These are phyloP conservation scores for Drosophila pruinosa DNA, from an alignment of 1,140 invertebrate genomes.

Conservation along the genomic window DNA sequence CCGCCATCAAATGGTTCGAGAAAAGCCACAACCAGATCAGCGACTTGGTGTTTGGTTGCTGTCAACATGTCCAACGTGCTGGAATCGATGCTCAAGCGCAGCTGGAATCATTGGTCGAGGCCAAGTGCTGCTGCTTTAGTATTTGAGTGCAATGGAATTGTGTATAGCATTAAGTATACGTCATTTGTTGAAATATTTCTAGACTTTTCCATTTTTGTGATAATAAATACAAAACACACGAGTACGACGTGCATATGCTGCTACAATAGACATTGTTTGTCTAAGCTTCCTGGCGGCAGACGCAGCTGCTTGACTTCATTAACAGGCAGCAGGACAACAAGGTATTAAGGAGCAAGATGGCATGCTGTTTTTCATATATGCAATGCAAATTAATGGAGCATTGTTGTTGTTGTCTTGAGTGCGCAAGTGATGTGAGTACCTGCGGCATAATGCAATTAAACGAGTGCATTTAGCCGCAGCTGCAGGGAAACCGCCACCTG, in stretches of 20 bases:
- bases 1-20: slow-evolving; percentile 37
- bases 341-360: slow-evolving; percentile 29
- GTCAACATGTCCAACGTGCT: slow-evolving; percentile 2
- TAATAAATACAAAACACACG: slow-evolving; percentile 7
- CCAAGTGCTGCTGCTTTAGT: slow-evolving; percentile 5
- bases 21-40: neutral
- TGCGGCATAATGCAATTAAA: slow-evolving; percentile 81
- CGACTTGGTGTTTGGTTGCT: slow-evolving; percentile 2
- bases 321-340: slow-evolving; percentile 48
- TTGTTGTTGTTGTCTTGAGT: slow-evolving; percentile 43
- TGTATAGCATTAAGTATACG: neutral
- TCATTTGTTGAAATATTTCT: neutral
- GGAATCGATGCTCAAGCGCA: neutral
- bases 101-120: neutral
- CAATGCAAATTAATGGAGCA: slow-evolving; percentile 78
- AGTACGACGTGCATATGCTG: neutral
- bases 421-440: slow-evolving; percentile 60
- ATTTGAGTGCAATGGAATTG: slow-evolving; percentile 12
- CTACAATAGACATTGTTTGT: neutral
- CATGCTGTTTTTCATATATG: slow-evolving; percentile 63
- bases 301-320: slow-evolving; percentile 79
- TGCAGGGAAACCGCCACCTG: slow-evolving; percentile 11
- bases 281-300: slow-evolving; percentile 20
- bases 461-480: slow-evolving; percentile 60
- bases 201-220: slow-evolving; percentile 25